phyloP scores from a whole-genome alignment of 2,113 vertebrate species.

The Petrocephalus zakoni region DNA sequence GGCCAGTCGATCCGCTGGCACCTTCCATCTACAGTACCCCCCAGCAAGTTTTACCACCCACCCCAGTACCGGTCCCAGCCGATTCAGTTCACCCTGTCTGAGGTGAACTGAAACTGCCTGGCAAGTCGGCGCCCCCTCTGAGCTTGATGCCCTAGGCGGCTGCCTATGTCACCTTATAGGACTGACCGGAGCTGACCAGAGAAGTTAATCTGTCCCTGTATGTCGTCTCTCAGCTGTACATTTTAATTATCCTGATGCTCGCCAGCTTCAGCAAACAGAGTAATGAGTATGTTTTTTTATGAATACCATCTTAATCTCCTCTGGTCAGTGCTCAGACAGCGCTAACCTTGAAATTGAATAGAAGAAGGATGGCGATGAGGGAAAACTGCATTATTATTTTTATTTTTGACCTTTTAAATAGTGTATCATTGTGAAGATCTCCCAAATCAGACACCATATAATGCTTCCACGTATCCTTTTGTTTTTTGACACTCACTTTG shows the following conservation, averaged over 20 bases:
- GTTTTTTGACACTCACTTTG: neutral
- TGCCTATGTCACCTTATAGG: neutral
- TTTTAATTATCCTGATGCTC: neutral
- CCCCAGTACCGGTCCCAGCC: neutral
- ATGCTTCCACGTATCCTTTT: no score
- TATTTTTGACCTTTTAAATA: neutral
- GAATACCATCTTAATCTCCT: neutral
- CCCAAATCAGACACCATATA: neutral
- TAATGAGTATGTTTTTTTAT: neutral
- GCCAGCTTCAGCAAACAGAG: neutral
- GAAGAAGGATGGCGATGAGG: neutral
- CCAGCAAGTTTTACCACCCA: neutral
- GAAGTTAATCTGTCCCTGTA: neutral
- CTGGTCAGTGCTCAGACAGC: neutral
- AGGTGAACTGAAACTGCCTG: neutral
- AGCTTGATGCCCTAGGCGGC: neutral
- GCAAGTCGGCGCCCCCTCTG: neutral
- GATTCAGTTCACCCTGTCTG: neutral
- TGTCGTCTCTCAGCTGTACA: neutral
- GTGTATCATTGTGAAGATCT: neutral
- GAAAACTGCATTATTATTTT: neutral
- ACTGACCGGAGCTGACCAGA: neutral
- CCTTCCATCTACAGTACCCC: neutral
- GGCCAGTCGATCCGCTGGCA: neutral
- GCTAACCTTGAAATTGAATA: neutral